Conservation (phyloP, 1,140 invertebrate species). For the Antheraea pernyi region DNA sequence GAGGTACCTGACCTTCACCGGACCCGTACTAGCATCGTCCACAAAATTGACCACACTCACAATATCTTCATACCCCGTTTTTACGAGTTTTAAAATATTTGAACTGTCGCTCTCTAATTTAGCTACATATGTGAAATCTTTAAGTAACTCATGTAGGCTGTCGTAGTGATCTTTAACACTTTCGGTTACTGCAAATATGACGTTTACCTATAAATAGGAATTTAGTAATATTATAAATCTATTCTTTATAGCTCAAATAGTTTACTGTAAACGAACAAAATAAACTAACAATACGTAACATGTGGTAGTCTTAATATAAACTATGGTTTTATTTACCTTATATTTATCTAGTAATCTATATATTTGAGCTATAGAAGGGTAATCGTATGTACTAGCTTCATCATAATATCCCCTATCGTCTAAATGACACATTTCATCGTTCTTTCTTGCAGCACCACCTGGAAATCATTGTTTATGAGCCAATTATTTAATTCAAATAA, state of each 20-base stretch:
- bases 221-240: background rate
- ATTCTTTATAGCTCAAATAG: background rate
- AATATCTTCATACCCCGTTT: conserved; percentile 80
- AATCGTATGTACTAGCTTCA: conserved; percentile 79
- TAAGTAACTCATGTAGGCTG: conserved; percentile 74
- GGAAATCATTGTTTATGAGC: conserved; percentile 16
- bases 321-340: conserved; percentile 68
- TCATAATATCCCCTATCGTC: conserved; percentile 79
- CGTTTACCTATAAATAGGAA: conserved; percentile 74
- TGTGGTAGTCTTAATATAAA: conserved; percentile 29
- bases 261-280: conserved; percentile 15
- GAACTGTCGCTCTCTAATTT: conserved; percentile 80
- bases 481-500: background rate
- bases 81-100: conserved; percentile 82
- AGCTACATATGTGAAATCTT: conserved; percentile 80
- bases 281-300: conserved; percentile 32
- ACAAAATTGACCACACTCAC: conserved; percentile 80
- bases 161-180: conserved; percentile 78
- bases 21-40: conserved; percentile 72
- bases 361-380: conserved; percentile 82
- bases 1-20: conserved; percentile 79
- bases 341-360: conserved; percentile 77
- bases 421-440: conserved; percentile 80
- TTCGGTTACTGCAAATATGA: conserved; percentile 82
- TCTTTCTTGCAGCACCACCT: conserved; percentile 76